A percentile compares a stretch with the other conserved stretches of the same genome.
phyloP scores from a whole-genome alignment of 2,888 invertebrate genomes.

The Acanthosepion esculentum region DNA sequence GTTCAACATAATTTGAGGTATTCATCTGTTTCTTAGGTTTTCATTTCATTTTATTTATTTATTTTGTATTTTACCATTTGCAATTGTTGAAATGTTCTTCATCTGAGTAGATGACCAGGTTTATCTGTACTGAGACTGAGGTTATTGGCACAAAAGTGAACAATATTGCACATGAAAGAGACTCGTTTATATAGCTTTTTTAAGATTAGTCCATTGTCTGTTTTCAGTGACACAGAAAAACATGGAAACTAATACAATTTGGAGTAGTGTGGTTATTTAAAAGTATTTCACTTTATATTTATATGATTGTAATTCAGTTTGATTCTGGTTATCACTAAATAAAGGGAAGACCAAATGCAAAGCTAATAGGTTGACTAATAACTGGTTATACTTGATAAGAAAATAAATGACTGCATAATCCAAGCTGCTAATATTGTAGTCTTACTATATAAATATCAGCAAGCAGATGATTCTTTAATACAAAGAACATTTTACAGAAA shows the following conservation, averaged over 20 bases:
- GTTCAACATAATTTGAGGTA: background rate
- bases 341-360: background rate
- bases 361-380: background rate
- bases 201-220: background rate
- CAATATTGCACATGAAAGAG: background rate
- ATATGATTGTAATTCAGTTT: background rate
- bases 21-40: background rate
- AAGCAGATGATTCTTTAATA: too few species aligned
- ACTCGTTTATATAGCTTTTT: background rate
- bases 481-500: too few species aligned
- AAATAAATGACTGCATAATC: too few species aligned
- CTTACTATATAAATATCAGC: too few species aligned
- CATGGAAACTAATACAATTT: background rate
- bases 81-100: background rate
- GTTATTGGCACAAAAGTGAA: background rate
- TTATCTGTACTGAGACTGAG: background rate
- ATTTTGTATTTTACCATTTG: background rate
- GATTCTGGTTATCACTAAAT: background rate
- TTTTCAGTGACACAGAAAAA: background rate
- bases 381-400: background rate
- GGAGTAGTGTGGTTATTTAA: background rate
- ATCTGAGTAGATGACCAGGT: background rate
- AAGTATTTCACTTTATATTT: background rate
- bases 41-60: background rate
- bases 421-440: too few species aligned